phyloP scores from a whole-genome alignment of 2,113 vertebrate genomes.

The Sphaerodactylus townsendi region DNA sequence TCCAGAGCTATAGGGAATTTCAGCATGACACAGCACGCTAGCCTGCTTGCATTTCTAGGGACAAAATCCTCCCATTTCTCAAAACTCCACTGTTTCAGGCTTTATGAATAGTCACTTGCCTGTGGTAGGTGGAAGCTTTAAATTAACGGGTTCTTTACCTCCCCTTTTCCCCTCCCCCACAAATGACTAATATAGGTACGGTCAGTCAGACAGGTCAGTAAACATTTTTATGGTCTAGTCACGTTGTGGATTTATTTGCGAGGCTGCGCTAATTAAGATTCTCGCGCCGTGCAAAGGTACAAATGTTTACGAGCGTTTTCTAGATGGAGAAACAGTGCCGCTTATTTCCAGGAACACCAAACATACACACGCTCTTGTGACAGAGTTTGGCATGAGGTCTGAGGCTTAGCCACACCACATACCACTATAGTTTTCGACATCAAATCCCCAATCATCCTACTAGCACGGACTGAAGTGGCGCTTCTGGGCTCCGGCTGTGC shows the following conservation, averaged over 20 bases:
- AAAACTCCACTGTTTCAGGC: not conserved
- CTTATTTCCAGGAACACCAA: not conserved
- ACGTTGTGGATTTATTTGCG: not conserved
- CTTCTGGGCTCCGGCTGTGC: not conserved
- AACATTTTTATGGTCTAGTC: not conserved
- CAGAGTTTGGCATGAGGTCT: conserved; percentile 20
- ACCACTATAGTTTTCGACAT: not conserved
- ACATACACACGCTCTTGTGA: not conserved
- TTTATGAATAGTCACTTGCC: not conserved
- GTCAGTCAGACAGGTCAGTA: not conserved
- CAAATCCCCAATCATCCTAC: not conserved
- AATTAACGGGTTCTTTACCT: not conserved
- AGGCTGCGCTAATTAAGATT: not conserved
- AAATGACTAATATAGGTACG: not conserved
- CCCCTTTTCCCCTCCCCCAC: not conserved
- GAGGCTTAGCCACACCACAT: not conserved
- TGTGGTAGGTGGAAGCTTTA: not conserved
- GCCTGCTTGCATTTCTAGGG: too few relatives aligned
- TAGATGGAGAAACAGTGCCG: not conserved
- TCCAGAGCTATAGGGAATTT: too few relatives aligned
- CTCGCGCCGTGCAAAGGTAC: not conserved
- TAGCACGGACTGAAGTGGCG: not conserved
- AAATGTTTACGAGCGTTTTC: not conserved
- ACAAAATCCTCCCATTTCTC: not conserved
- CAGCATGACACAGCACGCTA: too few relatives aligned